Evolutionary conservation across 2,888 invertebrate genomes (phyloP).

Genomic region (Anoncus sp.): DNA sequence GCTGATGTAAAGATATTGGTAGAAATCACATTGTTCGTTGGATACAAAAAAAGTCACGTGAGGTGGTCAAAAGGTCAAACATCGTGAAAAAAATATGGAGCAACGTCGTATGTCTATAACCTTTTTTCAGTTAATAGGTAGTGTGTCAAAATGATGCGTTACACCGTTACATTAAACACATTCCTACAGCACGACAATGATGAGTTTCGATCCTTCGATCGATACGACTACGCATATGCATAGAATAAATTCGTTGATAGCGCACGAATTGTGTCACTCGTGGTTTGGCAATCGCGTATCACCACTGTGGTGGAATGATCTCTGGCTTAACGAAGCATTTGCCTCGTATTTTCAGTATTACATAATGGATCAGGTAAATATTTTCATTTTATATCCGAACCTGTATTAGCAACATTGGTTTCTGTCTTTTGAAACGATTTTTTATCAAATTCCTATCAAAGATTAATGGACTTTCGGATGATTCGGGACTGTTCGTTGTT

Average conservation of each 20-base stretch:
- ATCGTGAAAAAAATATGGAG: too few species aligned
- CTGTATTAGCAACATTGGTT: background rate
- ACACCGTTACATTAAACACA: background rate
- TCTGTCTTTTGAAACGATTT: background rate
- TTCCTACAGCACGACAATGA: conserved; percentile 84
- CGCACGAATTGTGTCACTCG: conserved; percentile 62
- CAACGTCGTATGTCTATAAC: too few species aligned
- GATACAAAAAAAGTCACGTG: too few species aligned
- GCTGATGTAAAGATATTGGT: too few species aligned
- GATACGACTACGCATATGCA: conserved; percentile 18
- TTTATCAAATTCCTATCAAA: conserved; percentile 69
- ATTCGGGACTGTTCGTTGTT: conserved; percentile 85
- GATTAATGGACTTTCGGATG: conserved; percentile 85
- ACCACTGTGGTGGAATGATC: conserved; percentile 64
- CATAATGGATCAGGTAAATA: conserved; percentile 74
- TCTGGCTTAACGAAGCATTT: conserved; percentile 67
- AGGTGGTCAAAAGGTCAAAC: too few species aligned
- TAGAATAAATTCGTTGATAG: conserved; percentile 26
- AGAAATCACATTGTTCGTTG: too few species aligned
- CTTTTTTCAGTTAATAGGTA: background rate
- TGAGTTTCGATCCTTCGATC: conserved; percentile 85
- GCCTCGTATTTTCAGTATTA: conserved; percentile 61
- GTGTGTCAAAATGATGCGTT: background rate
- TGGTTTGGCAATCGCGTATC: conserved; percentile 67
- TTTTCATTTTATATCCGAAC: too few species aligned